phyloP scores from a whole-genome alignment of 2,113 vertebrate species.

The Menura novaehollandiae region DNA sequence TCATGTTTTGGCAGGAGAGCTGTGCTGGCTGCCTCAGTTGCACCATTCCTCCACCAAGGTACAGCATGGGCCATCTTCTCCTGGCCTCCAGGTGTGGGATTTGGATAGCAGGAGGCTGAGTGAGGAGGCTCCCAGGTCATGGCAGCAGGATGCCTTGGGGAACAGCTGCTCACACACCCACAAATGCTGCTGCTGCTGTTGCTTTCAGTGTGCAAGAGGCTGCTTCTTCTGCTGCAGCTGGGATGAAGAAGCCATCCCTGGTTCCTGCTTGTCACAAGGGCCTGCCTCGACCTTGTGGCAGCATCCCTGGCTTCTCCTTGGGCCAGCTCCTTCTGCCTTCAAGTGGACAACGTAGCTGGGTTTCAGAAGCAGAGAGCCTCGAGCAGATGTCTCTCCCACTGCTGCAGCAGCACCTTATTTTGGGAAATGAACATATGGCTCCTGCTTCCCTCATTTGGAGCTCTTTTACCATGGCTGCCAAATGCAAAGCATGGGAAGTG shows the following conservation, averaged over 20 bases:
- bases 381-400: constrained; percentile 6
- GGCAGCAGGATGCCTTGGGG: not conserved
- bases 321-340: not conserved
- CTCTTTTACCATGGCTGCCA: not conserved
- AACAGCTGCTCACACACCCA: not conserved
- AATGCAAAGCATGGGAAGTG: not conserved
- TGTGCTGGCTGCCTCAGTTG: not conserved
- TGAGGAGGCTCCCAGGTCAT: not conserved
- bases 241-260: not conserved
- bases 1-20: not conserved
- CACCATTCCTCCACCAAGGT: not conserved
- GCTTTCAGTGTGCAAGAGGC: not conserved
- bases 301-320: not conserved
- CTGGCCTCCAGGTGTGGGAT: not conserved
- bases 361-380: not conserved
- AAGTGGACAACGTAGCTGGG: not conserved
- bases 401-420: constrained; percentile 4
- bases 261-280: not conserved
- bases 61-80: not conserved
- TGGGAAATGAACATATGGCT: constrained; percentile 33
- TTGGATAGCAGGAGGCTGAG: not conserved
- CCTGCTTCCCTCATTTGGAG: constrained; percentile 8
- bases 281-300: not conserved
- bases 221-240: not conserved
- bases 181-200: not conserved